Evolutionary conservation across 2,888 invertebrate genomes (phyloP).

Genomic region (Callimorpha dominula): DNA sequence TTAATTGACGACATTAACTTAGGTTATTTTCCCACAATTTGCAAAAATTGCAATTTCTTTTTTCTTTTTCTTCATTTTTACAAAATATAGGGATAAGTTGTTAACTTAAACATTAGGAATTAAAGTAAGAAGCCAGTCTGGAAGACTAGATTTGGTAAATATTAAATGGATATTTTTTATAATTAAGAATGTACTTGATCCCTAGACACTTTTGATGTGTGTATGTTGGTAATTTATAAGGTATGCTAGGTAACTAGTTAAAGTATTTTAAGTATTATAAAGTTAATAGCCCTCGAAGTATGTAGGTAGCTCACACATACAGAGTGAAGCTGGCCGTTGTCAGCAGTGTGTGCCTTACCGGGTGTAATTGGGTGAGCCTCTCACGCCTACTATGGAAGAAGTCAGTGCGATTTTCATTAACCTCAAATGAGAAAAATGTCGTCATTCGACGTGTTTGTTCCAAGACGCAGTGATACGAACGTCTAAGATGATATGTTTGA

Average conservation of each 20-base stretch:
- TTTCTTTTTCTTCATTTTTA: too few species aligned
- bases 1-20: too few species aligned
- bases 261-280: slow-evolving; percentile 3
- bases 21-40: too few species aligned
- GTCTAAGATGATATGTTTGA: slow-evolving; percentile 10
- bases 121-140: too few species aligned
- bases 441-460: slow-evolving; percentile 56
- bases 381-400: slow-evolving; percentile 65
- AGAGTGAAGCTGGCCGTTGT: slow-evolving; percentile 27
- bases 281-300: slow-evolving; percentile 22
- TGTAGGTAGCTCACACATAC: slow-evolving; percentile 30
- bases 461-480: slow-evolving; percentile 40
- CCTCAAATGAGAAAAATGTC: slow-evolving; percentile 81
- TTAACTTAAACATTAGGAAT: too few species aligned
- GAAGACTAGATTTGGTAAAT: too few species aligned
- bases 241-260: not conserved
- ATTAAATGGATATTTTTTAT: too few species aligned
- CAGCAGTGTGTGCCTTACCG: slow-evolving; percentile 57
- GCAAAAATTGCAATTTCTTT: too few species aligned
- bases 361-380: slow-evolving; percentile 72
- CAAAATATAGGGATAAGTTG: too few species aligned
- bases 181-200: too few species aligned
- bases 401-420: slow-evolving; percentile 77
- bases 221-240: not conserved
- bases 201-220: too few species aligned